Base-by-base conservation (phyloP, 2,888 invertebrate species). In the Orthonychiurus folsomi region DNA sequence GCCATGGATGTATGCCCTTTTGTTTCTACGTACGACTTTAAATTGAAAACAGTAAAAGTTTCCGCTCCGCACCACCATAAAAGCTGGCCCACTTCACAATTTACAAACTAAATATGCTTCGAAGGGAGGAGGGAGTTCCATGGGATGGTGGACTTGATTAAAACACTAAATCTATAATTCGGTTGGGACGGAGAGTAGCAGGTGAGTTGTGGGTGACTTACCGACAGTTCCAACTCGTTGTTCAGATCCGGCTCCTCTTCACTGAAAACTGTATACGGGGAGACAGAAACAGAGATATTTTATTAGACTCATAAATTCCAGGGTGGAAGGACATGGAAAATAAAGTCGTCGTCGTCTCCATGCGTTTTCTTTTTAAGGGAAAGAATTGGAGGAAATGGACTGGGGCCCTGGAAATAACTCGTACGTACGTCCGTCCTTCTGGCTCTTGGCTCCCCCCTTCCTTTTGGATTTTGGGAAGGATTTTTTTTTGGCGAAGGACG, bases 181-280 rank as follows among this genome's bases (percentile, higher is more conserved):
- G 9, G 37, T 9, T 5, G 5, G 9, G 5, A 37, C 37, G 37
- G 15, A 37, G 37, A 37, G 9, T 37, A 37, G 37, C 5, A 37
- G 37, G 37, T 37, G 37, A 15, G 37, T 37, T 9, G 37, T 15
- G 15, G 37, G 52, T 23, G 26, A 67, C 73, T 71, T 79, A 90
- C 90, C 79, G 89, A 87, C 79, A 89, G 88, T 81, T 90, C 89
- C 78, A 90, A 81, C 78, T 90, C 89, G 78, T 87, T 89, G 79
- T 87, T 88, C 69, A 88, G 82, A 77, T 90, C 89, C 5, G 88
- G 86, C 74, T 89, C 89, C 78, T 90, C 89, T 78, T 90, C 90
- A 74, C 88, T 89, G 80, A 89, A 90, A 77, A 90, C 87, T 84
- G 82, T 77, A 27, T 56, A 55, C 9, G 61, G 50, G 47, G 26